Conservation (phyloP, 1,140 invertebrate genomes). For the Chelonus insularis region DNA sequence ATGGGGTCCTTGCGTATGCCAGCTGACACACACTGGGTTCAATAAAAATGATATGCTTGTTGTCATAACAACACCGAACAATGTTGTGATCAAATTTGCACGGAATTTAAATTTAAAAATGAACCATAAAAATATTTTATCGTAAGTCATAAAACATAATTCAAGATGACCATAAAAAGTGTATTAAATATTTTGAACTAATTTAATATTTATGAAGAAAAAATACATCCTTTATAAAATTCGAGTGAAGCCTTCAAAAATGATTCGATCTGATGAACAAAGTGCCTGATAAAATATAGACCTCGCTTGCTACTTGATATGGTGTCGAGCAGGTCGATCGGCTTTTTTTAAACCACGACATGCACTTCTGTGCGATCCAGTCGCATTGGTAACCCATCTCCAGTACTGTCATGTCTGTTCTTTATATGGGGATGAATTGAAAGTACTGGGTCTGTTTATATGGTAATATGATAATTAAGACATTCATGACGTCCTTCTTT, state of each 20-base stretch:
- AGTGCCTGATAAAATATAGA: conserved; percentile 32
- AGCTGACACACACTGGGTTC: conserved; percentile 44
- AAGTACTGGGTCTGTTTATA: conserved; percentile 38
- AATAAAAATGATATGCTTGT: conserved; percentile 31
- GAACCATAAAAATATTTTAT: neutral
- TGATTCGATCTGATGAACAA: neutral
- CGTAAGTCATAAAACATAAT: too few species aligned
- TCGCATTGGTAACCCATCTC: conserved; percentile 4
- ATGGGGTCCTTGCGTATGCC: conserved; percentile 36
- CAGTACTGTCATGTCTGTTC: conserved; percentile 23
- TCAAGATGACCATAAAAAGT: neutral
- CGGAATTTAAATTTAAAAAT: neutral
- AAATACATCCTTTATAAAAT: neutral
- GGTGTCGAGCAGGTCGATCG: conserved; percentile 28
- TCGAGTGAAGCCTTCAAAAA: neutral
- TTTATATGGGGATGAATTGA: conserved; percentile 28
- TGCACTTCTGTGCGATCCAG: conserved; percentile 3
- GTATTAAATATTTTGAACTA: too few species aligned
- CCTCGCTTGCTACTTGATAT: conserved; percentile 29
- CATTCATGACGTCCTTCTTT: conserved; percentile 24
- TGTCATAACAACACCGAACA: conserved; percentile 22
- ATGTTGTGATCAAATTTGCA: neutral
- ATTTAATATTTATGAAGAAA: too few species aligned
- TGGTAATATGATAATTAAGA: conserved; percentile 50
- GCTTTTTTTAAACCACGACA: neutral